Evolutionary conservation across 2,797 vertebrate genomes (phyloP).

Genomic region (Peromyscus melanophrys): DNA sequence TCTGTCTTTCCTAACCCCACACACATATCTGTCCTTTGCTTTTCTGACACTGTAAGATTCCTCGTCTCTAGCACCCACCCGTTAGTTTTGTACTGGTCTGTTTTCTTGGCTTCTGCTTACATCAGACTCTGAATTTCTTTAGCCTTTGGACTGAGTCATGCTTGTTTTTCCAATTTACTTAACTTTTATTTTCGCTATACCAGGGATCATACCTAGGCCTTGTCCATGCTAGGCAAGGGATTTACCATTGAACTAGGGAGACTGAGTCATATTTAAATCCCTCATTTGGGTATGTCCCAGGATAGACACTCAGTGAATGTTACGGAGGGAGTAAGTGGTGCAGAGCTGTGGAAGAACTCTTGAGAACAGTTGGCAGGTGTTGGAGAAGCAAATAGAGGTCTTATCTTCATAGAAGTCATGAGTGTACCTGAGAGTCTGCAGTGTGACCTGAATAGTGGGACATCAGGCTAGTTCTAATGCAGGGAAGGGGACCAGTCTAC

Average conservation of each 20-base stretch:
- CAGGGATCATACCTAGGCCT: background rate
- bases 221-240: background rate
- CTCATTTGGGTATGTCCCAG: constrained; percentile 3
- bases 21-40: background rate
- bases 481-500: background rate
- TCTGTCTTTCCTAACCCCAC: background rate
- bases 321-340: background rate
- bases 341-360: constrained; percentile 31
- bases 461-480: constrained; percentile 48
- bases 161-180: background rate
- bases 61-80: background rate
- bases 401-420: constrained; percentile 29
- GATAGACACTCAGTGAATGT: constrained; percentile 16
- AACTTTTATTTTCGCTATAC: background rate
- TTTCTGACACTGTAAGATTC: constrained; percentile 4
- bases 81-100: background rate
- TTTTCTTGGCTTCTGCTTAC: constrained; percentile 48
- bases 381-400: background rate
- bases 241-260: background rate
- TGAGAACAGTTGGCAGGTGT: background rate
- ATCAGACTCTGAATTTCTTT: constrained; percentile 37
- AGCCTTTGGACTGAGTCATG: background rate
- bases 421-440: background rate
- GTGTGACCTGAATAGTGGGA: background rate
- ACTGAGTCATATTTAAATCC: constrained; percentile 25